Conservation (phyloP, 2,113 vertebrate genomes). For the Scomber colias region DNA sequence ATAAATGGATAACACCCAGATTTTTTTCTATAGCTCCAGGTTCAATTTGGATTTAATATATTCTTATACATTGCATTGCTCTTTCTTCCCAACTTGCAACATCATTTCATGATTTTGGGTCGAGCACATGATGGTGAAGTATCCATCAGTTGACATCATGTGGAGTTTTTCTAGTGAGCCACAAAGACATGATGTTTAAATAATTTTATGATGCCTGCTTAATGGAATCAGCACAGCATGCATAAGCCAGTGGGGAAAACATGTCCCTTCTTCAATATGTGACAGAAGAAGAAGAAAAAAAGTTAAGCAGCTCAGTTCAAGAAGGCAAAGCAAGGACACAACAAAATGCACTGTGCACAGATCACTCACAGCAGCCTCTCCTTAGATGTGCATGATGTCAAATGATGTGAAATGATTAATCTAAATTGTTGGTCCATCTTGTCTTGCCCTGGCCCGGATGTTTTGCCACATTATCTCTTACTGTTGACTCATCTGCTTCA, state of each 20-base stretch:
- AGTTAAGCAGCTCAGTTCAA: background rate
- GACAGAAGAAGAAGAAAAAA: no score
- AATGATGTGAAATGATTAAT: constrained; percentile 23
- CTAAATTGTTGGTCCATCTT: background rate
- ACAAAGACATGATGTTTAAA: background rate
- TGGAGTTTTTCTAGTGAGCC: constrained; percentile 2
- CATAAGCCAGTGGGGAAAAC: background rate
- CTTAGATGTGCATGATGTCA: background rate
- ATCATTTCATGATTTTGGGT: no score
- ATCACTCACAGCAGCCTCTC: background rate
- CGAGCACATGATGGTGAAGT: background rate
- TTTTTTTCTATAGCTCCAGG: no score
- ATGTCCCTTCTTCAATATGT: background rate
- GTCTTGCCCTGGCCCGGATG: constrained; percentile 1
- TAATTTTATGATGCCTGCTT: background rate
- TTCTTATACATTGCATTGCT: no score
- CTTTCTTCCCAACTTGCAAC: no score
- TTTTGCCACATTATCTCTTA: constrained; percentile 12
- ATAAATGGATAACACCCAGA: no score
- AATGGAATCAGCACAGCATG: background rate
- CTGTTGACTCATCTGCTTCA: constrained; percentile 30
- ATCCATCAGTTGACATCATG: background rate
- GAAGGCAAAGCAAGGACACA: background rate
- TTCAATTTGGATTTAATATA: no score
- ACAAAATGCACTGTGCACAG: background rate